phyloP scores from a whole-genome alignment of 1,140 invertebrate genomes.

The Aphelenchoides fujianensis region DNA sequence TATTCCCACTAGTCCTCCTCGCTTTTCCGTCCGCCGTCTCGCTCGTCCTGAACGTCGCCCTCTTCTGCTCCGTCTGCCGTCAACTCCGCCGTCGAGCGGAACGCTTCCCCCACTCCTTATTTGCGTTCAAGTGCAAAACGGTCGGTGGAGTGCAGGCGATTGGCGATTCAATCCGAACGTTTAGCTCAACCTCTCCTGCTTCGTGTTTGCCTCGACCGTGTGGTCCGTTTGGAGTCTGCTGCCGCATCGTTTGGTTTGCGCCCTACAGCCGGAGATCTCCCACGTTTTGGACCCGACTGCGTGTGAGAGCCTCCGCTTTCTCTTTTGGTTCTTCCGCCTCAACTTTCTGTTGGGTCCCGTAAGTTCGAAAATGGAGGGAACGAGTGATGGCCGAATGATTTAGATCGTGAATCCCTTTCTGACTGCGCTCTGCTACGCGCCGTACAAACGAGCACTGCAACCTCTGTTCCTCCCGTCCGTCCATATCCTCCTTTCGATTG shows the following conservation, averaged over 20 bases:
- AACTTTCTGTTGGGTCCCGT: background rate
- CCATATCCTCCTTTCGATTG: no score
- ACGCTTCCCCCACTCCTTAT: no score
- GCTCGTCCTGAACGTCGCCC: no score
- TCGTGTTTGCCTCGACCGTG: background rate
- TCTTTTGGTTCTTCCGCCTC: background rate
- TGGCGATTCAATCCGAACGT: background rate
- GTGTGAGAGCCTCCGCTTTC: background rate
- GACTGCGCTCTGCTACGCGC: background rate
- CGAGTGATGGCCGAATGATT: background rate
- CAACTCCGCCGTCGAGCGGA: no score
- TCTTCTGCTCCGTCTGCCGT: no score
- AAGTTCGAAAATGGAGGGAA: background rate
- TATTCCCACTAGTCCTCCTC: no score
- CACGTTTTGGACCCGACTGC: background rate
- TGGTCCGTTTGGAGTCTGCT: background rate
- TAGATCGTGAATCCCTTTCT: background rate
- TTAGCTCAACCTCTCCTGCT: background rate
- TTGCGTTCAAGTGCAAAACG: no score
- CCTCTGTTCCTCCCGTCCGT: background rate
- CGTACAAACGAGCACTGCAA: background rate
- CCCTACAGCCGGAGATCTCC: no score
- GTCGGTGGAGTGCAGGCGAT: no score
- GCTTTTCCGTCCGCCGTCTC: no score
- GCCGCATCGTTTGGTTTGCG: background rate